These are phyloP conservation scores for Capreolus pygargus DNA, from an alignment of 2,113 vertebrate genomes.

Conservation along the genomic window DNA sequence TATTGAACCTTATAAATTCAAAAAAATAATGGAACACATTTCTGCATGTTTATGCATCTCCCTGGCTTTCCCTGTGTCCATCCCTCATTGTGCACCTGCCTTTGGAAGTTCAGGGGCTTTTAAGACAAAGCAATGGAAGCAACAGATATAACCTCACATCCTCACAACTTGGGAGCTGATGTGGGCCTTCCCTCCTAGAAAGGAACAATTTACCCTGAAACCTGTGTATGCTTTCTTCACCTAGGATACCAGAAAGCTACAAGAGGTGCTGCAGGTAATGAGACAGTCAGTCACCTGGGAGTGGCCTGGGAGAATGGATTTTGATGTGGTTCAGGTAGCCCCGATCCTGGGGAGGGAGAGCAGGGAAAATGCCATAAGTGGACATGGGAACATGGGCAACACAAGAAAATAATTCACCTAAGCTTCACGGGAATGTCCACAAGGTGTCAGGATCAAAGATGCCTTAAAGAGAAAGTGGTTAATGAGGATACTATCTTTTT, in stretches of 20 bases:
- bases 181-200: not conserved
- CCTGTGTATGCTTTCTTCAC: not conserved
- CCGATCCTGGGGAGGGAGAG: not conserved
- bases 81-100: not conserved
- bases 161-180: not conserved
- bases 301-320: not conserved
- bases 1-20: constrained; percentile 8
- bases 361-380: not conserved
- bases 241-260: not conserved
- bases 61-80: not conserved
- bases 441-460: constrained; percentile 43
- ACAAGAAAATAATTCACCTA: constrained; percentile 10
- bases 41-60: not conserved
- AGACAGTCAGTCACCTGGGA: not conserved
- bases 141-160: not conserved
- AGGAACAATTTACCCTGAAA: not conserved
- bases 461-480: not conserved
- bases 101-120: not conserved
- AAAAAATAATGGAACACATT: not conserved
- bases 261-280: not conserved
- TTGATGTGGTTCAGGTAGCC: not conserved
- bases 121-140: not conserved
- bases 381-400: not conserved
- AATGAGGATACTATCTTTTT: constrained; percentile 1
- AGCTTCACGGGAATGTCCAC: constrained; percentile 41